Conservation (phyloP, 2,888 invertebrate genomes). For the Aplocera efformata region DNA sequence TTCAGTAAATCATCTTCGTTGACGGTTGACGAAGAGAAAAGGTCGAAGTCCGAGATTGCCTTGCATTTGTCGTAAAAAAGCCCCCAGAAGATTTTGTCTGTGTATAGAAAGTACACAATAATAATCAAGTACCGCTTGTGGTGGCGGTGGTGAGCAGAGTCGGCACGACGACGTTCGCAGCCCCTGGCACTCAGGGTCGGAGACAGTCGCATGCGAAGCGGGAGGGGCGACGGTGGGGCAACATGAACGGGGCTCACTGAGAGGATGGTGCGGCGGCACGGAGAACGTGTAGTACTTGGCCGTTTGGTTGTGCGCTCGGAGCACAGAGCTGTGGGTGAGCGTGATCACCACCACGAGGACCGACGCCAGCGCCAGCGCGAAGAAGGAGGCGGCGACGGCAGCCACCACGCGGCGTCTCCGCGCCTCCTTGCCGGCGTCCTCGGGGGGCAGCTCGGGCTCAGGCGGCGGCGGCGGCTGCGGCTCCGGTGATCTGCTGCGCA, state of each 20-base stretch:
- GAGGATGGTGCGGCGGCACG: constrained; percentile 81
- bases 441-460: constrained; percentile 68
- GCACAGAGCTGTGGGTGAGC: constrained; percentile 85
- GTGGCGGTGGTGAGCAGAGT: constrained; percentile 57
- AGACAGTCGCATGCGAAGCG: constrained; percentile 80
- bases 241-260: constrained; percentile 82
- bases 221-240: constrained; percentile 80
- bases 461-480: constrained; percentile 55
- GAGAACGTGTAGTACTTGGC: constrained; percentile 84
- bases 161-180: constrained; percentile 73
- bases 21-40: constrained; percentile 12
- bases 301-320: constrained; percentile 82
- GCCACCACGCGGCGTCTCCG: constrained; percentile 85
- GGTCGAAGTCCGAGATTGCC: constrained; percentile 36
- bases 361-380: constrained; percentile 86
- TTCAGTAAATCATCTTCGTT: neutral
- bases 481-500: constrained; percentile 70
- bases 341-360: constrained; percentile 89
- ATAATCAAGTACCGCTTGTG: constrained; percentile 62
- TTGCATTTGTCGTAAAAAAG: constrained; percentile 41
- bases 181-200: constrained; percentile 77
- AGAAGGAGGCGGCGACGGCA: constrained; percentile 85
- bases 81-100: constrained; percentile 31
- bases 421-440: constrained; percentile 82
- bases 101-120: constrained; percentile 52